phyloP scores from a whole-genome alignment of 2,888 invertebrate species.

The Zygothrica quintamaculata region DNA sequence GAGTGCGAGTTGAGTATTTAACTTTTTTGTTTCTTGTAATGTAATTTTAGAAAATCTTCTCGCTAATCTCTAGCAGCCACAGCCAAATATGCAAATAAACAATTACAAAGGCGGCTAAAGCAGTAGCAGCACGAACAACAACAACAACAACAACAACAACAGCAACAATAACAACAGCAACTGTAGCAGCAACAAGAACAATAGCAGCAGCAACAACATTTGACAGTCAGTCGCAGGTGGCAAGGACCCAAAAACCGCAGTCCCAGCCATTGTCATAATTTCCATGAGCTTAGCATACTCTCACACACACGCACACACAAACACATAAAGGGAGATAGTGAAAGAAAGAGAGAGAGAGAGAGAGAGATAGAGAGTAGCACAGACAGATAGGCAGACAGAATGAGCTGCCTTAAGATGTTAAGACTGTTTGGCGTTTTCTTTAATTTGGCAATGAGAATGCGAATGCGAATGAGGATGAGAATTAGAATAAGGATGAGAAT shows the following conservation, averaged over 20 bases:
- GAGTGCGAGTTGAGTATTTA: too few relatives aligned
- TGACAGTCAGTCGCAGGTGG: constrained; percentile 62
- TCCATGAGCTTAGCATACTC: constrained; percentile 40
- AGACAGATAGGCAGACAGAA: constrained; percentile 17
- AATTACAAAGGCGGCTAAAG: constrained; percentile 35
- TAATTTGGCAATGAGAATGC: constrained; percentile 50
- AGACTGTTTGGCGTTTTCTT: constrained; percentile 77
- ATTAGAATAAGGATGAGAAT: constrained; percentile 4
- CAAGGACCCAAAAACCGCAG: constrained; percentile 38
- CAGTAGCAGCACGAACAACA: constrained; percentile 11
- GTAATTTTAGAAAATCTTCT: constrained; percentile 71
- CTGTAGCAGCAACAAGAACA: constrained; percentile 12
- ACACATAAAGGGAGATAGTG: not conserved
- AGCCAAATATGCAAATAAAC: constrained; percentile 56
- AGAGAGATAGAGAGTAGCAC: constrained; percentile 3
- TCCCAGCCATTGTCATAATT: constrained; percentile 48
- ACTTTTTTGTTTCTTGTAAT: constrained; percentile 28
- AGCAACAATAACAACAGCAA: constrained; percentile 34
- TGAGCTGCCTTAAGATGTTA: constrained; percentile 71
- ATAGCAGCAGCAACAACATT: constrained; percentile 35
- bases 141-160: constrained; percentile 17
- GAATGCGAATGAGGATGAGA: not conserved
- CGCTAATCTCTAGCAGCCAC: constrained; percentile 72
- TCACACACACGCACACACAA: constrained; percentile 5
- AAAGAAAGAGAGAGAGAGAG: constrained; percentile 1